A percentile compares a stretch with the other conserved stretches of the same genome.
phyloP scores from a whole-genome alignment of 2,888 invertebrate genomes.

The Pyrrhia umbra region DNA sequence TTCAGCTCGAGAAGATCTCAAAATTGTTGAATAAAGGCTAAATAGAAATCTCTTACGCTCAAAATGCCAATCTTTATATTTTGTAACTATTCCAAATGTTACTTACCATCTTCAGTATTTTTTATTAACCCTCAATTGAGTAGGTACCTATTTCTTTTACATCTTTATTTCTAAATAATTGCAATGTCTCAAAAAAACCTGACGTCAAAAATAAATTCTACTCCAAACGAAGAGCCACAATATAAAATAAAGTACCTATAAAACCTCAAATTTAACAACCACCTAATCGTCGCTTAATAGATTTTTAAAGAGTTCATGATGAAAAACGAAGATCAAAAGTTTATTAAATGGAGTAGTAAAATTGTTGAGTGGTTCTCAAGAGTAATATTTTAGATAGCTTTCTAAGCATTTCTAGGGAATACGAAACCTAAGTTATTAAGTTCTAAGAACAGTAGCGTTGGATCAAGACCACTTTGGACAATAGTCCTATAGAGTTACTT shows the following conservation, averaged over 20 bases:
- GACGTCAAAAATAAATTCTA: constrained; percentile 28
- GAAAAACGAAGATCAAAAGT: constrained; percentile 50
- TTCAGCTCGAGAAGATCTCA: too few relatives aligned
- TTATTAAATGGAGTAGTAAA: constrained; percentile 45
- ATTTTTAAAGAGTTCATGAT: constrained; percentile 50
- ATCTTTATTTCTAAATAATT: constrained; percentile 14
- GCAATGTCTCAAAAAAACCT: constrained; percentile 17
- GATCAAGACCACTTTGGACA: constrained; percentile 11
- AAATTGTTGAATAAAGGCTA: neutral
- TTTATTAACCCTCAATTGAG: neutral
- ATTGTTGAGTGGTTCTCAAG: constrained; percentile 26
- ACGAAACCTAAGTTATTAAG: constrained; percentile 15
- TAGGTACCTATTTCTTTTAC: neutral
- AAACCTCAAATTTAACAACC: constrained; percentile 45
- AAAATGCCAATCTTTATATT: neutral
- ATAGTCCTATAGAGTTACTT: constrained; percentile 17
- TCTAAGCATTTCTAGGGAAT: constrained; percentile 21
- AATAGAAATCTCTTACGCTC: neutral
- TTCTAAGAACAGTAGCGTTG: constrained; percentile 6
- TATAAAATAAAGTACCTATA: constrained; percentile 46
- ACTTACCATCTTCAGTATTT: neutral
- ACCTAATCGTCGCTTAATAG: constrained; percentile 52
- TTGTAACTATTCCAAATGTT: too few relatives aligned
- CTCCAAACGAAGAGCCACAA: constrained; percentile 31
- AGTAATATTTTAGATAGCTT: constrained; percentile 14